These are phyloP conservation scores for Setophaga petechia DNA, from an alignment of 2,113 vertebrate species.

Conservation along the genomic window DNA sequence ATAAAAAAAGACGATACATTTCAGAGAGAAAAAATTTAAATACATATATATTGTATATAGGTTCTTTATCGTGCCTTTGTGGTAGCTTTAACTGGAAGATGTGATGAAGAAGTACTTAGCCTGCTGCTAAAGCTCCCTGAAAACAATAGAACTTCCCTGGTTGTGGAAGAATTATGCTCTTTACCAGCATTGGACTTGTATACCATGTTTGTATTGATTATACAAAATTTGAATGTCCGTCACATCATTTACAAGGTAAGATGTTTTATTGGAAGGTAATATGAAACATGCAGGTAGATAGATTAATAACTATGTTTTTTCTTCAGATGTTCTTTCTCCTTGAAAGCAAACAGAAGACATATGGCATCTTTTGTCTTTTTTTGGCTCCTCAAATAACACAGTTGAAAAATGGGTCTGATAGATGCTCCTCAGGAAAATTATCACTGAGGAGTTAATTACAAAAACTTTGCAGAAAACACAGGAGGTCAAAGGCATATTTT, in stretches of 20 bases:
- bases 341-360: background rate
- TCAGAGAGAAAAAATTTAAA: background rate
- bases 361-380: background rate
- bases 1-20: background rate
- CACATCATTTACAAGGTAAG: slow-evolving; percentile 70
- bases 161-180: slow-evolving; percentile 60
- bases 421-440: background rate
- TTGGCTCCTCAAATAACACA: background rate
- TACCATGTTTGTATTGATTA: slow-evolving; percentile 9
- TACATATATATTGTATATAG: background rate
- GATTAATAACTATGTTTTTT: background rate
- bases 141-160: background rate
- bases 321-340: background rate
- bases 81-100: slow-evolving; percentile 44
- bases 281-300: background rate
- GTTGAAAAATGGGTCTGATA: background rate
- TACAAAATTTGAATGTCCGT: slow-evolving; percentile 56
- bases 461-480: background rate
- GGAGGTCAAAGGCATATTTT: background rate
- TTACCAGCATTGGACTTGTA: slow-evolving; percentile 45
- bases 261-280: background rate
- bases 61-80: slow-evolving; percentile 35
- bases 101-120: slow-evolving; percentile 46
- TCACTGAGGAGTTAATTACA: background rate
- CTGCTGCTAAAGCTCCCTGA: slow-evolving; percentile 58